Conservation (phyloP, 2,113 vertebrate species). For the Siphamia tubifer region DNA sequence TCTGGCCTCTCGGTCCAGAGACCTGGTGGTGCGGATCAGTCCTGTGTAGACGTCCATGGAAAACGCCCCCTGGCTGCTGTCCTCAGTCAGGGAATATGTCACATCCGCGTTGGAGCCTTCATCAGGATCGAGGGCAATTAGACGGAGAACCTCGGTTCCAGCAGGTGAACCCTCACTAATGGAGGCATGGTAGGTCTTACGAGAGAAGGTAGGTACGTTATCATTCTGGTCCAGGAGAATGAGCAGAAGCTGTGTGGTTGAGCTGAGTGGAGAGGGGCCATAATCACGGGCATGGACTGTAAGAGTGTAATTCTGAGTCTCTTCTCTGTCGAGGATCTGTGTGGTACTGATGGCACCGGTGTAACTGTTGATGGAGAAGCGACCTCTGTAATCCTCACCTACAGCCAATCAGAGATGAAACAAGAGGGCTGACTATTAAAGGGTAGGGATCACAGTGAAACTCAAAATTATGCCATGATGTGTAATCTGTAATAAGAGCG, state of each 20-base stretch:
- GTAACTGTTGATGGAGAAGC: constrained; percentile 83
- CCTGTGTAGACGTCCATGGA: constrained; percentile 78
- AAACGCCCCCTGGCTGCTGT: constrained; percentile 81
- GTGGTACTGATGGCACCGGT: constrained; percentile 84
- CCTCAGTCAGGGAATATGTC: constrained; percentile 81
- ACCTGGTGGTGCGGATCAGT: constrained; percentile 70
- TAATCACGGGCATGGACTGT: constrained; percentile 83
- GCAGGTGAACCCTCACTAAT: constrained; percentile 83
- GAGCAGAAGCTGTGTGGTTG: constrained; percentile 78
- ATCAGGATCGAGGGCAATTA: constrained; percentile 85
- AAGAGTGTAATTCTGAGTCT: constrained; percentile 82
- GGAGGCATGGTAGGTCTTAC: constrained; percentile 77
- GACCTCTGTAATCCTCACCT: constrained; percentile 82
- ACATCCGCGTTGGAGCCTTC: constrained; percentile 83
- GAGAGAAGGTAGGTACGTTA: constrained; percentile 82
- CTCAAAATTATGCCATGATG: no score
- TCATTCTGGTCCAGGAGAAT: constrained; percentile 90
- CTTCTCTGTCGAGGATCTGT: constrained; percentile 85
- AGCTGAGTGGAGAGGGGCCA: constrained; percentile 76
- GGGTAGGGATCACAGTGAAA: no score
- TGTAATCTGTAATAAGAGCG: no score
- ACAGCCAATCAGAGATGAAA: constrained; percentile 6
- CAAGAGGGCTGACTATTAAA: no score
- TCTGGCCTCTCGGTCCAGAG: constrained; percentile 84
- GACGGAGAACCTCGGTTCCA: constrained; percentile 78